Percentiles rank a stretch among this genome's conserved stretches.
Conservation (phyloP, 1,140 invertebrate species). For the honey bee (Apis mellifera) region Amel_HAv3.1 CM009935.2:2295001-2295500, state of each 20-base stretch:
- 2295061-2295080: neutral
- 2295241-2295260: neutral
- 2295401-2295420: neutral
- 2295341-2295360: neutral
- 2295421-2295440: neutral
- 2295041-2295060: neutral
- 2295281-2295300: neutral
- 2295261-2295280: neutral
- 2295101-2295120: neutral
- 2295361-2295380: neutral
- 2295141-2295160: neutral
- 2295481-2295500: constrained; percentile 2
- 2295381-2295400: neutral
- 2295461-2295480: neutral
- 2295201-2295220: neutral
- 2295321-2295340: neutral
- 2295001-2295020: neutral
- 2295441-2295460: constrained; percentile 21
- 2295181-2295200: too few relatives aligned
- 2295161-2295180: neutral
- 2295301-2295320: neutral
- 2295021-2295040: neutral
- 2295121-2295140: neutral
- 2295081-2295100: neutral
- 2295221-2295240: neutral